phyloP scores from a whole-genome alignment of 2,113 vertebrate species.

The Scomber japonicus region DNA sequence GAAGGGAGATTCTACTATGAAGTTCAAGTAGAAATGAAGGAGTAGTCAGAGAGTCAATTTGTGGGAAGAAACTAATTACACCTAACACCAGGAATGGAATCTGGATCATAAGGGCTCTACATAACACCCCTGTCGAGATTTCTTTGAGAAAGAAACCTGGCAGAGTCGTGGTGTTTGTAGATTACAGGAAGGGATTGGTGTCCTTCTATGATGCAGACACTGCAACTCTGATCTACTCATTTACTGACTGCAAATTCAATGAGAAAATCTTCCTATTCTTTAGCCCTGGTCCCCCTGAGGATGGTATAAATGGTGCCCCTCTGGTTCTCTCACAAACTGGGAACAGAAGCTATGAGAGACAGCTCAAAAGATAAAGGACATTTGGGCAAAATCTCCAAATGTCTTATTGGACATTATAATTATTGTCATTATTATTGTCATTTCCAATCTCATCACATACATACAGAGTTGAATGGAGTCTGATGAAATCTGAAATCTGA shows the following conservation, averaged over 20 bases:
- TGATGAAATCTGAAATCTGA: not conserved
- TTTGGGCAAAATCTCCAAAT: fast-evolving
- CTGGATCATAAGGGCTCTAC: conserved; percentile 33
- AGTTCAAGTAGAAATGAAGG: conserved; percentile 9
- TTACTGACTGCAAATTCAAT: conserved; percentile 41
- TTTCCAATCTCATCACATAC: no score
- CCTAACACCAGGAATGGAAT: not conserved
- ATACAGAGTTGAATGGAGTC: not conserved
- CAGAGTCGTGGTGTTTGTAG: conserved; percentile 46
- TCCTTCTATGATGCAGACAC: conserved; percentile 57
- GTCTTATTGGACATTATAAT: fast-evolving
- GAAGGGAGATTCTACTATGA: conserved; percentile 47
- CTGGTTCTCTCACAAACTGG: conserved; percentile 18
- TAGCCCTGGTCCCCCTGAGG: not conserved
- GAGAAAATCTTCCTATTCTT: conserved; percentile 52
- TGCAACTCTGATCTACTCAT: conserved; percentile 1
- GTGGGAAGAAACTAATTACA: not conserved
- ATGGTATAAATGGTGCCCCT: not conserved
- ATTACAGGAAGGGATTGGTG: conserved; percentile 53
- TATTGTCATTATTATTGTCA: not conserved
- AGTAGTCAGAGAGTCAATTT: not conserved
- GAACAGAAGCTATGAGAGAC: not conserved
- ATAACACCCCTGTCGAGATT: not conserved
- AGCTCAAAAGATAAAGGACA: not conserved
- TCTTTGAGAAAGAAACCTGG: not conserved